Evolutionary conservation across 2,888 invertebrate genomes (phyloP), one percentile per base, ranked within the genome.

Genomic region (Axea sp.): DNA sequence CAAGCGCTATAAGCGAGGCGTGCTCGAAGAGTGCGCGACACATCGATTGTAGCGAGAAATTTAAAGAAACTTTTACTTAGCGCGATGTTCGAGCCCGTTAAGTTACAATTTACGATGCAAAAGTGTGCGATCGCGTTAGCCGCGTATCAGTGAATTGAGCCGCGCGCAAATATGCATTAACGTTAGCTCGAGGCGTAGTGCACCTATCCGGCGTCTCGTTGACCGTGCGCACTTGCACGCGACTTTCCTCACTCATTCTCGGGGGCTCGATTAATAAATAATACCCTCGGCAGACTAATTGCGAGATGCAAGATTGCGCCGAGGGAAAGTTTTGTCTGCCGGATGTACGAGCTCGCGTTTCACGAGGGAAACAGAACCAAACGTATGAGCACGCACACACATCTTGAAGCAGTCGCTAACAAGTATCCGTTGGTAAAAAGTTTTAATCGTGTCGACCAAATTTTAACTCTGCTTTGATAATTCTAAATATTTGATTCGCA

Each of bases 221-320:
- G 71, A 64, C 57, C 64, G 71, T 15, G 53, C 59, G 45, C 53
- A 17, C 47, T 45, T 55, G 59, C 71, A 71, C 71, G 71, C 71
- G 71, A 71, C 71, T 62, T 62, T 60, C 51, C 53, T 67, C 57
- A 49, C 68, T 43, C 45, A 39, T 68, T 59, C 68, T 49, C 67
- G 33, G 33, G 35, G 33, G 35, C 57, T 57, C 57, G 49, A 68
- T 65, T 65, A 55, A 68, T 68, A 60, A 51, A 60, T 62, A 71
- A 71, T 71, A 62, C 71, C 71, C 71, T 64, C 57, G 62, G 62
- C 62, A 49, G 47, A 62, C 71, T 71, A 71, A 71, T 71, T 71
- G 71, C 71, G 55, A 55, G 71, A 71, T 65, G 30, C 39, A 15
- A 65, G 72, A 65, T 72, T 65, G 45, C 37, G 53, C 59, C 57